These are phyloP conservation scores for Plectropomus leopardus DNA, from an alignment of 2,113 vertebrate genomes.

Conservation along the genomic window DNA sequence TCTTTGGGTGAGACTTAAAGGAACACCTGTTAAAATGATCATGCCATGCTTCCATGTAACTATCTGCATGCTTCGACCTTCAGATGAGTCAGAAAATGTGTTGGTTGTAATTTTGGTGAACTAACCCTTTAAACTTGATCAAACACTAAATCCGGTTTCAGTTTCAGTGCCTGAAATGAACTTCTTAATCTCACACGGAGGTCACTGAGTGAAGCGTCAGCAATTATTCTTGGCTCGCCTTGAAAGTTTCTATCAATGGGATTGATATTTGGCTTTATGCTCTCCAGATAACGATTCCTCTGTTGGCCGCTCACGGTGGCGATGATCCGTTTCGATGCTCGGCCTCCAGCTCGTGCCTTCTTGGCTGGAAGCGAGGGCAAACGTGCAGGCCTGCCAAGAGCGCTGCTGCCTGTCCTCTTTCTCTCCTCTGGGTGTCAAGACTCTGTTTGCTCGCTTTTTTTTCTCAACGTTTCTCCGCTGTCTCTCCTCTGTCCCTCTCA, in stretches of 20 bases:
- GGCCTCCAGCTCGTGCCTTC: slow-evolving; percentile 32
- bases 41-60: too few relatives aligned
- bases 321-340: slow-evolving; percentile 46
- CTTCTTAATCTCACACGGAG: slow-evolving; percentile 23
- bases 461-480: slow-evolving; percentile 3
- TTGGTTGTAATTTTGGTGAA: background rate
- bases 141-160: background rate
- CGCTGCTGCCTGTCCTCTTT: slow-evolving; percentile 10
- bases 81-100: background rate
- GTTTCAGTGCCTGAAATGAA: background rate
- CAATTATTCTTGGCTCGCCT: slow-evolving; percentile 39
- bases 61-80: too few relatives aligned
- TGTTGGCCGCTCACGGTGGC: slow-evolving; percentile 28
- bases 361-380: slow-evolving; percentile 26
- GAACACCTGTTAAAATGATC: too few relatives aligned
- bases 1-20: too few relatives aligned
- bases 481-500: slow-evolving; percentile 66
- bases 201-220: slow-evolving; percentile 40
- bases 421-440: slow-evolving; percentile 17
- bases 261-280: slow-evolving; percentile 56
- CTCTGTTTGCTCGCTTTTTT: slow-evolving; percentile 35
- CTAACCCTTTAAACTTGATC: background rate
- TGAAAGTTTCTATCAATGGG: slow-evolving; percentile 36
- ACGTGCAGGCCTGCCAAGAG: slow-evolving; percentile 4
- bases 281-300: slow-evolving; percentile 48